Evolutionary conservation across 1,140 invertebrate genomes (phyloP).

Genomic region (Leptestheria dahalacensis): DNA sequence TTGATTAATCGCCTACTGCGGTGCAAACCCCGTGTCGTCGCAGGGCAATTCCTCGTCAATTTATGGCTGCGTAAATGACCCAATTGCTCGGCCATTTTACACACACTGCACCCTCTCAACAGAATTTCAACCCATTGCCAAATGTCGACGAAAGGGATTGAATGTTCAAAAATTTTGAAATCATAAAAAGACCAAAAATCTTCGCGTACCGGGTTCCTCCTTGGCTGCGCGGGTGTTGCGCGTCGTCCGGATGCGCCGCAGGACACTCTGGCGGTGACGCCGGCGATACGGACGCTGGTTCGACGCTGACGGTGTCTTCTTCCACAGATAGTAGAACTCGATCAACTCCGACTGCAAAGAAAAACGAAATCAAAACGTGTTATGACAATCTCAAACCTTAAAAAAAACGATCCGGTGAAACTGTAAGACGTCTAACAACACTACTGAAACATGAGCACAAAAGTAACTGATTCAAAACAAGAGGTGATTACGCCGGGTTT

Average conservation of each 20-base stretch:
- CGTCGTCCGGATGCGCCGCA: slow-evolving; percentile 72
- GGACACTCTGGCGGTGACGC: slow-evolving; percentile 63
- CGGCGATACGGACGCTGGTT: slow-evolving; percentile 81
- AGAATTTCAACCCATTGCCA: not conserved
- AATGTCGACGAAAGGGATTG: too few species aligned
- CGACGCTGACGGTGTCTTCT: slow-evolving; percentile 97
- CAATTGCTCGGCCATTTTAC: not conserved
- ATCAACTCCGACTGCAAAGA: slow-evolving; percentile 70
- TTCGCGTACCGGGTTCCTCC: slow-evolving; percentile 26
- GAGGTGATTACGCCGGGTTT: too few species aligned
- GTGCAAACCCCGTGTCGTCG: not conserved
- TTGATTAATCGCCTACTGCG: not conserved
- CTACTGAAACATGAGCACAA: not conserved
- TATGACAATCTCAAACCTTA: too few species aligned
- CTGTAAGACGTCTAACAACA: slow-evolving; percentile 4
- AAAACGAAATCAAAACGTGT: too few species aligned
- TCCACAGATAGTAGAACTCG: slow-evolving; percentile 99
- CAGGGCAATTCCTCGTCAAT: not conserved
- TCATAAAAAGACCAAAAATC: slow-evolving; percentile 13
- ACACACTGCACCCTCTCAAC: not conserved
- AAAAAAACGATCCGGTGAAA: slow-evolving; percentile 15
- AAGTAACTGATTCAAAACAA: too few species aligned
- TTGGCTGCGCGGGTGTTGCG: slow-evolving; percentile 39
- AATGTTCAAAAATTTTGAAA: too few species aligned
- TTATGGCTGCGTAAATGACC: not conserved